A percentile compares a stretch with the other conserved stretches of the same genome.
phyloP scores from a whole-genome alignment of 2,888 invertebrate genomes.

The Meliscaeva auricollis region DNA sequence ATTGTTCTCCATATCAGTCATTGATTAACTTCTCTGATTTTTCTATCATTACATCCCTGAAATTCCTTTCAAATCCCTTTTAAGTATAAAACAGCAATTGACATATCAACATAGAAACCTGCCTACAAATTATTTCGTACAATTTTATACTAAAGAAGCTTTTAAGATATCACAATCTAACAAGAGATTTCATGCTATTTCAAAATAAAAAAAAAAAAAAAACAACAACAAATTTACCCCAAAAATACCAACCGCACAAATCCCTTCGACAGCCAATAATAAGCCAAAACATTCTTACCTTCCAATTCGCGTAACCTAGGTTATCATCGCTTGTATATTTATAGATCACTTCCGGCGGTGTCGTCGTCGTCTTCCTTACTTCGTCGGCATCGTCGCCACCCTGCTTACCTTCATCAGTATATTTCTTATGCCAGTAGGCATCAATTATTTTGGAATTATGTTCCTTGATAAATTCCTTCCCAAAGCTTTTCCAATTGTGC shows the following conservation, averaged over 20 bases:
- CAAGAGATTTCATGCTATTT: neutral
- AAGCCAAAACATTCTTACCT: constrained; percentile 4
- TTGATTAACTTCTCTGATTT: too few relatives aligned
- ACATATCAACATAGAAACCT: neutral
- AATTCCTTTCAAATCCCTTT: neutral
- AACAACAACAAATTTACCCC: neutral
- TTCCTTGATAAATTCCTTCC: constrained; percentile 61
- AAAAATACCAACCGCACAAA: constrained; percentile 15
- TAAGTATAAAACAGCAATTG: neutral
- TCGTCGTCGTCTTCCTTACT: neutral
- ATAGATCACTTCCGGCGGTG: neutral
- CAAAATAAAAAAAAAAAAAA: too few relatives aligned
- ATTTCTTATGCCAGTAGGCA: constrained; percentile 34
- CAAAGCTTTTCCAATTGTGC: constrained; percentile 52
- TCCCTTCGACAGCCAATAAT: constrained; percentile 27
- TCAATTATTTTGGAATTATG: constrained; percentile 73
- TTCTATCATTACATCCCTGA: too few relatives aligned
- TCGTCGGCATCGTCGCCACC: neutral
- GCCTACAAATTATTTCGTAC: neutral
- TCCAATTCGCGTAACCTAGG: constrained; percentile 21
- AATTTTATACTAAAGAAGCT: neutral
- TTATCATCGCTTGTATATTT: constrained; percentile 8
- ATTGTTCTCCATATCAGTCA: too few relatives aligned
- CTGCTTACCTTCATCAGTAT: neutral
- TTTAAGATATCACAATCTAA: constrained; percentile 1